Evolutionary conservation across 2,888 invertebrate species (phyloP).

Genomic region (Cheilosia vulpina): DNA sequence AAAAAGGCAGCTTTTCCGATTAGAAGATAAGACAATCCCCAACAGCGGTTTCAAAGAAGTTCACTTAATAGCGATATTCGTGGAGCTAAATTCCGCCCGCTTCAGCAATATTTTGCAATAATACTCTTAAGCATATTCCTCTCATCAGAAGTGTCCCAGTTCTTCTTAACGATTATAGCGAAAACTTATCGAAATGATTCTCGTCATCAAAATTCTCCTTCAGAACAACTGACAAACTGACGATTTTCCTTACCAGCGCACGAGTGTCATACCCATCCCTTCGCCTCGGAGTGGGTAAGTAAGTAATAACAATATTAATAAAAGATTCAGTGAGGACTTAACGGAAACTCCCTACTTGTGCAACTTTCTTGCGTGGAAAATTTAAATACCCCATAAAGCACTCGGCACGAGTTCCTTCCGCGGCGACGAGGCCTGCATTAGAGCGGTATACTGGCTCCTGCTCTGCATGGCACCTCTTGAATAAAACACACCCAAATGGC

Average conservation of each 20-base stretch:
- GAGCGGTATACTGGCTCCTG: not conserved
- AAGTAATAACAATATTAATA: slow-evolving; percentile 66
- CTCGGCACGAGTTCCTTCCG: slow-evolving; percentile 50
- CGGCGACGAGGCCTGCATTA: not conserved
- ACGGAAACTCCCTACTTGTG: slow-evolving; percentile 38
- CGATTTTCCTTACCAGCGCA: not conserved
- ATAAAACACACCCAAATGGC: slow-evolving; percentile 57
- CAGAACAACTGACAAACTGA: slow-evolving; percentile 31
- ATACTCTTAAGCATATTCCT: slow-evolving; percentile 38
- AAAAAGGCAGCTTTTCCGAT: not conserved
- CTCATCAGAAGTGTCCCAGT: slow-evolving; percentile 39
- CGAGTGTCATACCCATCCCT: not conserved
- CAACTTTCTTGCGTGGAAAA: slow-evolving; percentile 54
- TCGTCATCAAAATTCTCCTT: slow-evolving; percentile 57
- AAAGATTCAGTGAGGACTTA: slow-evolving; percentile 63
- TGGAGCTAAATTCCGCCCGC: not conserved
- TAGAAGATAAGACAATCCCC: slow-evolving; percentile 3
- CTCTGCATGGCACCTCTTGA: slow-evolving; percentile 54
- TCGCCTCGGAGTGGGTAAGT: slow-evolving; percentile 18
- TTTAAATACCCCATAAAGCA: slow-evolving; percentile 71
- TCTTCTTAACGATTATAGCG: slow-evolving; percentile 53
- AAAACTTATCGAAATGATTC: slow-evolving; percentile 64
- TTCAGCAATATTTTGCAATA: slow-evolving; percentile 62
- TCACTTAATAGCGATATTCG: slow-evolving; percentile 49
- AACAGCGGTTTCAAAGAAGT: slow-evolving; percentile 5